Conservation (phyloP, 1,140 invertebrate species). For the Pissodes strobi region DNA sequence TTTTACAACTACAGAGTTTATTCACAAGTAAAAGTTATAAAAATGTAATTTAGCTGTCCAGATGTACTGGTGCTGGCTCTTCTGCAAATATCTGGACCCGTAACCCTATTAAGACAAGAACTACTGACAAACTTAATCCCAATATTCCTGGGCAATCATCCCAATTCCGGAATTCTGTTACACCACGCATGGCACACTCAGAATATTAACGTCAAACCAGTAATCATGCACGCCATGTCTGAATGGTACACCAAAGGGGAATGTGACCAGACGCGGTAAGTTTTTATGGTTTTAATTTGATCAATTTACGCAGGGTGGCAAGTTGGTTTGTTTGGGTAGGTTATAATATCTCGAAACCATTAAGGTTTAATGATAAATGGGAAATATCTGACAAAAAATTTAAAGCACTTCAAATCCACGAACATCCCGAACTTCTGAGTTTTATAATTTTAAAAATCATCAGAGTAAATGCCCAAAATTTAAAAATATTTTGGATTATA, state of each 20-base stretch:
- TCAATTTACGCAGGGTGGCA: too few species aligned
- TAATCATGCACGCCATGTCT: constrained; percentile 96
- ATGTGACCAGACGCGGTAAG: constrained; percentile 76
- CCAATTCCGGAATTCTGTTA: constrained; percentile 89
- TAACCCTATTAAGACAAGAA: constrained; percentile 80
- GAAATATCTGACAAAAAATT: background rate
- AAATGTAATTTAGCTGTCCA: constrained; percentile 85
- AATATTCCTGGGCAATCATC: constrained; percentile 91
- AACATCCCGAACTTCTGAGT: too few species aligned
- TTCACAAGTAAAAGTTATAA: too few species aligned
- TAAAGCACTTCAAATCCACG: too few species aligned
- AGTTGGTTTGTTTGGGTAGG: too few species aligned
- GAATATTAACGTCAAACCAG: constrained; percentile 73
- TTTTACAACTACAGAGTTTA: too few species aligned
- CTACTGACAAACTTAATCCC: constrained; percentile 83
- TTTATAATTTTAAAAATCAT: too few species aligned
- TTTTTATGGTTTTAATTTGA: constrained; percentile 9
- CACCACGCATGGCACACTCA: constrained; percentile 92
- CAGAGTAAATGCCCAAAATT: too few species aligned
- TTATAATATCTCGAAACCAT: too few species aligned
- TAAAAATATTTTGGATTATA: too few species aligned
- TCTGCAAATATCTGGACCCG: constrained; percentile 79
- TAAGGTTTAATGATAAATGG: too few species aligned
- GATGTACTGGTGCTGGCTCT: constrained; percentile 88
- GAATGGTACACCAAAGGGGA: constrained; percentile 94